Base-by-base conservation (phyloP, 2,888 invertebrate genomes). In the Saturnia pavonia region DNA sequence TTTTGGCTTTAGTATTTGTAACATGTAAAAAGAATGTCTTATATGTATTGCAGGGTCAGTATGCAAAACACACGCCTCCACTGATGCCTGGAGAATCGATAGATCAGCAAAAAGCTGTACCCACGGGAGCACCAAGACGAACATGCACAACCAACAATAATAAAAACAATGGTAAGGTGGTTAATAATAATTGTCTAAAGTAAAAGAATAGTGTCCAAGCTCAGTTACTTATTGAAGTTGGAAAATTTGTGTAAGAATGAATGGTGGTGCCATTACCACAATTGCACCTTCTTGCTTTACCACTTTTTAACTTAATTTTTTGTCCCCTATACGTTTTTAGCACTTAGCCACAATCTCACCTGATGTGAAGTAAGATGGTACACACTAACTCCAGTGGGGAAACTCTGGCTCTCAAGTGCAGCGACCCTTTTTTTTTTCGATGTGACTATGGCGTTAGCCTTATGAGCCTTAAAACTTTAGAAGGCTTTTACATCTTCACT, bases 71-170 rank as follows among this genome's bases (percentile, higher is more conserved):
- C 73, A 78, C 86, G 0, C 83, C 89, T 0, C 88, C 91, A 0
- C 75, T 92, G 19, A 74, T 89, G 72, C 87, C 91, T 4, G 93
- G 91, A 4, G 93, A 92, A 70, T 72, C 89, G 0, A 67, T 87
- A 8, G 91, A 90, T 27, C 88, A 89, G 68, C 86, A 84, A 70
- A 91, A 90, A 72, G 94, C 94, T 0, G 94, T 94, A 16, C 94
- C 94, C 0, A 93, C 94, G 0, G 95, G 95, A 0, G 93, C 87
- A 0, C 95, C 95, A 0, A 83, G 94, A 66, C 88, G 94, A 60
- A 93, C 92, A 0, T 89, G 88, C 75, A 73, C 87, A 0, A 76
- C 75, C 1, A 69, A 82, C 1, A 69, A 82, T 22, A 80, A 80
- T 69, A 91, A 88, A 75, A 88, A 81, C 70, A 89, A 87, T 74